A percentile compares a stretch with the other conserved stretches of the same genome.
Evolutionary conservation across 2,797 vertebrate genomes (phyloP).

Genomic region (Cyprinella venusta): DNA sequence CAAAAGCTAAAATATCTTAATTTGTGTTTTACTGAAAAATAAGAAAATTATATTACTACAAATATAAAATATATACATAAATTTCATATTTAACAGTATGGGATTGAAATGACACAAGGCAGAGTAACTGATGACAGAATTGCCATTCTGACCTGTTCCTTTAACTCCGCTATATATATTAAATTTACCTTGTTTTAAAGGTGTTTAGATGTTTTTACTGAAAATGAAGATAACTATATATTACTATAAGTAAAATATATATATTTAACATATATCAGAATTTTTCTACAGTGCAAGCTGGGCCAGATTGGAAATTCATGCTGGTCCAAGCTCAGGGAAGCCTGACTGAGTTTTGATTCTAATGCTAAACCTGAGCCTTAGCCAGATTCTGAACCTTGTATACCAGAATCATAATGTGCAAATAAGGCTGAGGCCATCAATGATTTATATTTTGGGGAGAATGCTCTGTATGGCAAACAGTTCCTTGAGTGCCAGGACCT

Average conservation of each 20-base stretch:
- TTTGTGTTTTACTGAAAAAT: not conserved
- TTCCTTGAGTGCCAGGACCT: constrained; percentile 6
- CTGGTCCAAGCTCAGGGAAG: constrained; percentile 18
- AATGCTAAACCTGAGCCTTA: not conserved
- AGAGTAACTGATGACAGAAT: not conserved
- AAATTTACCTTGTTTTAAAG: too few relatives aligned
- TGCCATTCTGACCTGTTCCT: not conserved
- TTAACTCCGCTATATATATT: too few relatives aligned
- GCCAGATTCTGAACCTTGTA: constrained; percentile 23
- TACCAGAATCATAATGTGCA: constrained; percentile 23
- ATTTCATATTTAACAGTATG: not conserved
- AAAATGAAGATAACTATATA: too few relatives aligned
- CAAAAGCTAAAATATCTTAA: too few relatives aligned
- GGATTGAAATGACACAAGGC: not conserved
- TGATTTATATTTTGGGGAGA: constrained; percentile 29
- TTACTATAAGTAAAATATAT: not conserved
- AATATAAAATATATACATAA: not conserved
- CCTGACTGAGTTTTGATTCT: not conserved
- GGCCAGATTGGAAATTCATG: constrained; percentile 5
- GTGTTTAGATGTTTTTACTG: too few relatives aligned
- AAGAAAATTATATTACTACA: not conserved
- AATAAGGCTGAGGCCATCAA: constrained; percentile 18
- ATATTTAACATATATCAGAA: not conserved
- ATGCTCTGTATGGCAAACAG: constrained; percentile 13
- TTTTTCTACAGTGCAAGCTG: not conserved